A percentile compares a stretch with the other conserved stretches of the same genome.
Conservation (phyloP, 2,113 vertebrate genomes). For the Hemiscyllium ocellatum region DNA sequence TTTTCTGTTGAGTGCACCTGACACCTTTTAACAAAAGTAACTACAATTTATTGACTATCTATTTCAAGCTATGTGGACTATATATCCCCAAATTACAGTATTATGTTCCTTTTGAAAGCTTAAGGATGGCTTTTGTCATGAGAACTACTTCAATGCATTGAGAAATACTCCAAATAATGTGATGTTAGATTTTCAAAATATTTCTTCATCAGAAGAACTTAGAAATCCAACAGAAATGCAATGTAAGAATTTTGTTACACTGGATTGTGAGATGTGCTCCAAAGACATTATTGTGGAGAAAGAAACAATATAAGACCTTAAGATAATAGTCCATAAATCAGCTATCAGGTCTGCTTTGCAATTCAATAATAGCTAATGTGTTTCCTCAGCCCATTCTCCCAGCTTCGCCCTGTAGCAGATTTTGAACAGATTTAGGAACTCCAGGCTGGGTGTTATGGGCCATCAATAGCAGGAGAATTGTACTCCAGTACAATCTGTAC, state of each 20-base stretch:
- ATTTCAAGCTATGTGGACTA: background rate
- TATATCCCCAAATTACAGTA: background rate
- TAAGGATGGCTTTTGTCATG: background rate
- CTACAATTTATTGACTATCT: background rate
- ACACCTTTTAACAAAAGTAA: background rate
- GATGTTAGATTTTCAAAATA: background rate
- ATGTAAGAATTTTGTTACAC: background rate
- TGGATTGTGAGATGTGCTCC: background rate
- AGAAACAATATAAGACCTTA: no score
- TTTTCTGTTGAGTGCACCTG: background rate
- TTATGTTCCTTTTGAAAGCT: background rate
- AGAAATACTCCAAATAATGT: background rate
- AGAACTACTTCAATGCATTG: background rate
- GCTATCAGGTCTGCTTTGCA: no score
- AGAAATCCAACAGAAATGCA: no score
- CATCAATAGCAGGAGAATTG: no score
- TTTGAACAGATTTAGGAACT: no score
- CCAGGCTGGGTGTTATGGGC: no score
- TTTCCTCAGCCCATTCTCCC: no score
- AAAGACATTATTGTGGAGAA: background rate
- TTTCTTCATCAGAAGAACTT: background rate
- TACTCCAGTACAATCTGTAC: no score
- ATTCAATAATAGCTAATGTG: no score
- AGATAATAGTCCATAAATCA: no score
- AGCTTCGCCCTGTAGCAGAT: no score